Percentiles rank a stretch among this genome's conserved stretches.
Conservation (phyloP, 2,113 vertebrate species). For the Bucco capensis region DNA sequence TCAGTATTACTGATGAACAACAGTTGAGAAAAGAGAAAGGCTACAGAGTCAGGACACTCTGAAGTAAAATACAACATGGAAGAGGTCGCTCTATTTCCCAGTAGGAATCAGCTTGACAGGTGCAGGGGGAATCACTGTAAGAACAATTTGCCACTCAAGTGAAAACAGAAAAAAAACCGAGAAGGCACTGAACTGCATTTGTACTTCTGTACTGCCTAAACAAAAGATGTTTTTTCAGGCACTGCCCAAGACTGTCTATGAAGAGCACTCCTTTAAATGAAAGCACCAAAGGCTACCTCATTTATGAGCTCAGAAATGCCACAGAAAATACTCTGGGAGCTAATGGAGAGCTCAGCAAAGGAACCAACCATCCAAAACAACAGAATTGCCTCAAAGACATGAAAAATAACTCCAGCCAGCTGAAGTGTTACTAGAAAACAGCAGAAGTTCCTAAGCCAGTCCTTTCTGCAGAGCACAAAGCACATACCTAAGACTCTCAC, state of each 20-base stretch:
- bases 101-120: not conserved
- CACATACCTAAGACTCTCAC: not conserved
- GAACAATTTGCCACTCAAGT: not conserved
- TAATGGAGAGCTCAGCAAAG: not conserved
- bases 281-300: not conserved
- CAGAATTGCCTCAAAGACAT: not conserved
- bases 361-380: not conserved
- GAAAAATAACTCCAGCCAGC: not conserved
- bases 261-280: conserved; percentile 1
- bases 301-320: not conserved
- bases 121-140: not conserved
- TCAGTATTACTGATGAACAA: not conserved
- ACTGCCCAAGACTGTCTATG: not conserved
- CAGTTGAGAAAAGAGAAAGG: not conserved
- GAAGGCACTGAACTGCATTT: not conserved
- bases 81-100: not conserved
- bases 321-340: not conserved
- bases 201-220: not conserved
- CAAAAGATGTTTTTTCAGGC: not conserved
- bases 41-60: not conserved
- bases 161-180: not conserved
- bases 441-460: not conserved
- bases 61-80: not conserved
- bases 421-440: not conserved
- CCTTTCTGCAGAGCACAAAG: not conserved